These are phyloP conservation scores for Apteryx owenii DNA, from an alignment of 2,113 vertebrate species.

Conservation along the genomic window DNA sequence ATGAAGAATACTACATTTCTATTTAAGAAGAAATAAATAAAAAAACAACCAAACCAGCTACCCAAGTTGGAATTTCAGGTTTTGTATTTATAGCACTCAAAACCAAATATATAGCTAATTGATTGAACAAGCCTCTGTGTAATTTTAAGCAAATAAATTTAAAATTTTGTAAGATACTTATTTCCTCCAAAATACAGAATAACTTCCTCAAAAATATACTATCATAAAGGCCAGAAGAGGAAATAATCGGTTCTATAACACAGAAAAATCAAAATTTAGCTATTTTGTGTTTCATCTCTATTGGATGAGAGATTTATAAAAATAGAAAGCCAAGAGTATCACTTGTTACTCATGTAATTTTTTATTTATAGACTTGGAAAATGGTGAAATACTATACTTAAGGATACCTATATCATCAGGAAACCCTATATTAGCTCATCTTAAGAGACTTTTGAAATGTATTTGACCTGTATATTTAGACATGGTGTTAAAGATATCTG, in stretches of 20 bases:
- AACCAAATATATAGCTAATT: not conserved
- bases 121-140: not conserved
- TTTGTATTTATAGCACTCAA: not conserved
- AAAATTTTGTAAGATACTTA: not conserved
- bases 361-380: slow-evolving; percentile 1
- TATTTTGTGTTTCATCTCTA: not conserved
- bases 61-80: not conserved
- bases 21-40: not conserved
- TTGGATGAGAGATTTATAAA: not conserved
- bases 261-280: not conserved
- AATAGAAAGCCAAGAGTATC: not conserved
- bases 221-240: not conserved
- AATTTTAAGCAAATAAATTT: not conserved
- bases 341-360: not conserved
- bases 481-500: not conserved
- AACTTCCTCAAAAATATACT: not conserved
- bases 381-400: not conserved
- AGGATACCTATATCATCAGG: not conserved
- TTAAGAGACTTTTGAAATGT: not conserved
- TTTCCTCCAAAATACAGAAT: not conserved
- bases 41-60: not conserved
- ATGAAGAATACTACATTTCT: not conserved
- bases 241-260: not conserved
- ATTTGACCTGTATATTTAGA: not conserved
- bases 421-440: not conserved